Conservation (phyloP, 1,140 invertebrate genomes). For the Pseudobourletiella spinata region DNA sequence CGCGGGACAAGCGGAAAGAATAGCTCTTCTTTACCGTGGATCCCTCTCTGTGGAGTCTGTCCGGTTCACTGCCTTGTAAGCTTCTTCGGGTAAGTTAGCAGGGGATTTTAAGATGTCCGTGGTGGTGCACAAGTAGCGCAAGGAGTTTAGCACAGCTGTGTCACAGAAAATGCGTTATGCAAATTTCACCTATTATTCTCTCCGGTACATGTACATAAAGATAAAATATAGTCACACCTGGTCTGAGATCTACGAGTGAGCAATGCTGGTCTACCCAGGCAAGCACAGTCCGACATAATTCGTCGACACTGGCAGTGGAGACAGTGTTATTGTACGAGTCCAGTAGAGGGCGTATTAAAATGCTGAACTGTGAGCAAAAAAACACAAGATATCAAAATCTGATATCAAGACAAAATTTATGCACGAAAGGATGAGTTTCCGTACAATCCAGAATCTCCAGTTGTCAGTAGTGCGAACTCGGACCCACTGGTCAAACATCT, state of each 20-base stretch:
- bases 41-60: background rate
- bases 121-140: slow-evolving; percentile 78
- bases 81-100: slow-evolving; percentile 75
- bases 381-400: slow-evolving; percentile 26
- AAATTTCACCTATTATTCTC: too few relatives aligned
- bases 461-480: slow-evolving; percentile 72
- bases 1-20: too few relatives aligned
- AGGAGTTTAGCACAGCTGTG: slow-evolving; percentile 81
- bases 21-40: background rate
- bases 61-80: slow-evolving; percentile 49
- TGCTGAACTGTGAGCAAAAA: slow-evolving; percentile 67
- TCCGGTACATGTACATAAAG: too few relatives aligned
- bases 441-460: slow-evolving; percentile 99
- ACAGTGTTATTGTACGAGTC: slow-evolving; percentile 83
- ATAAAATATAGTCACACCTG: too few relatives aligned
- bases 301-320: slow-evolving; percentile 80
- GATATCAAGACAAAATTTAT: too few relatives aligned
- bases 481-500: slow-evolving; percentile 91
- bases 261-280: slow-evolving; percentile 94
- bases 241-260: slow-evolving; percentile 81
- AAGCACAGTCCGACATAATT: slow-evolving; percentile 81
- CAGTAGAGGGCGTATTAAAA: slow-evolving; percentile 76
- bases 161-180: slow-evolving; percentile 39
- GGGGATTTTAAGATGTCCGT: slow-evolving; percentile 89
- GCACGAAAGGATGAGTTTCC: too few relatives aligned